Evolutionary conservation across 2,888 invertebrate genomes (phyloP).

Genomic region (Drosophila mercatorum): DNA sequence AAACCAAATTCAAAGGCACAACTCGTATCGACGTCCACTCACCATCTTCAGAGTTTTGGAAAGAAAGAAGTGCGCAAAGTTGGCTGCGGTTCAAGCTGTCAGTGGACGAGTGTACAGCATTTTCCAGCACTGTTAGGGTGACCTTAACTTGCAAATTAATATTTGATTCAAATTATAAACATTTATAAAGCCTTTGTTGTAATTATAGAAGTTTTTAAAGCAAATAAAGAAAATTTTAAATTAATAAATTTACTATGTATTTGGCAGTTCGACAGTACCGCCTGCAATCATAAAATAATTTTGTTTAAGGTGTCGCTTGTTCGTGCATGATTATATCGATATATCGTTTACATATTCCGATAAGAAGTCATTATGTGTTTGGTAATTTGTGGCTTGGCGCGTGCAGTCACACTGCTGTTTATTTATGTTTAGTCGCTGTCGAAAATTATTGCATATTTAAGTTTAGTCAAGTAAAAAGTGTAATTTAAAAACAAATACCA

Average conservation of each 20-base stretch:
- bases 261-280: not conserved
- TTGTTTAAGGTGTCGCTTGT: no score
- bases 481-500: slow-evolving; percentile 16
- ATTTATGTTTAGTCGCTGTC: slow-evolving; percentile 61
- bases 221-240: not conserved
- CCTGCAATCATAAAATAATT: not conserved
- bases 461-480: slow-evolving; percentile 37
- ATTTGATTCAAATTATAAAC: no score
- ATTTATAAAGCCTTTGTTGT: not conserved
- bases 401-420: slow-evolving; percentile 58
- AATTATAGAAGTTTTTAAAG: not conserved
- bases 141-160: slow-evolving; percentile 15
- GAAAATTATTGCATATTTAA: slow-evolving; percentile 48
- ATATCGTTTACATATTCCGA: not conserved
- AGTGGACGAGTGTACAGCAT: not conserved
- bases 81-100: slow-evolving; percentile 61
- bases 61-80: slow-evolving; percentile 83
- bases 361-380: not conserved
- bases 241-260: not conserved
- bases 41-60: slow-evolving; percentile 83
- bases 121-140: slow-evolving; percentile 40
- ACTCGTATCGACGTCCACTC: slow-evolving; percentile 79
- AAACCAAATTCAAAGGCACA: slow-evolving; percentile 50
- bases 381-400: slow-evolving; percentile 7
- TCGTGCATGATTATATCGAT: not conserved